Conservation (phyloP, 2,888 invertebrate genomes). For the Scaptomyza cyrtandrae region DNA sequence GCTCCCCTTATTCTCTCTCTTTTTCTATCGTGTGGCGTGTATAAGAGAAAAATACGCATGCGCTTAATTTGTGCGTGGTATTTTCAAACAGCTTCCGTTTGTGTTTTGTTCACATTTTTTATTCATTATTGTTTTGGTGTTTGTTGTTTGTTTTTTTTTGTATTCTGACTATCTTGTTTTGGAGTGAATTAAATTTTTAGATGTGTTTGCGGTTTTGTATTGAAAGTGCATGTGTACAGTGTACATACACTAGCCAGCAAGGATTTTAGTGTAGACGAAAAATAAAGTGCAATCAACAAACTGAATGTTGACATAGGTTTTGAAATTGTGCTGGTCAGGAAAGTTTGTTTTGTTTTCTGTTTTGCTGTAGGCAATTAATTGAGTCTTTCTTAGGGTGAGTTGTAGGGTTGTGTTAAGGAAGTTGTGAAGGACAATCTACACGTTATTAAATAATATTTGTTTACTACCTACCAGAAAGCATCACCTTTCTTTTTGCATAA, state of each 20-base stretch:
- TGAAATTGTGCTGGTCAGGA: not conserved
- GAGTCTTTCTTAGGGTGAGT: not conserved
- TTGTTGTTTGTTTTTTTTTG: not conserved
- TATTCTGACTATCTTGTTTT: slow-evolving; percentile 14
- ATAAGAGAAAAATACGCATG: slow-evolving; percentile 62
- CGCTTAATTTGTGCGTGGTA: slow-evolving; percentile 27
- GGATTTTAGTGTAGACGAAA: not conserved
- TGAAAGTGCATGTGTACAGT: slow-evolving; percentile 11
- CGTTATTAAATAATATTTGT: too few relatives aligned
- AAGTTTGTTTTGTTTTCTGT: not conserved
- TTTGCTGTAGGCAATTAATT: not conserved
- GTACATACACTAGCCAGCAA: slow-evolving; percentile 35
- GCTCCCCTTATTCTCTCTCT: not conserved
- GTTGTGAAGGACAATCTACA: too few relatives aligned
- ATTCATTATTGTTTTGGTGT: slow-evolving; percentile 57
- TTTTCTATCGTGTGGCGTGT: not conserved
- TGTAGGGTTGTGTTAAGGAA: not conserved
- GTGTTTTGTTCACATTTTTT: slow-evolving; percentile 38
- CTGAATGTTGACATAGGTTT: slow-evolving; percentile 3
- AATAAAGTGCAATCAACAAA: not conserved
- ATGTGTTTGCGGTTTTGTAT: slow-evolving; percentile 56
- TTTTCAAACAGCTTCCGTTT: slow-evolving; percentile 26
- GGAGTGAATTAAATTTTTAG: slow-evolving; percentile 59
- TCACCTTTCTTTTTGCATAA: too few relatives aligned
- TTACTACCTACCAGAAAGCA: too few relatives aligned